phyloP scores from a whole-genome alignment of 2,113 vertebrate genomes.

The Alethe diademata region DNA sequence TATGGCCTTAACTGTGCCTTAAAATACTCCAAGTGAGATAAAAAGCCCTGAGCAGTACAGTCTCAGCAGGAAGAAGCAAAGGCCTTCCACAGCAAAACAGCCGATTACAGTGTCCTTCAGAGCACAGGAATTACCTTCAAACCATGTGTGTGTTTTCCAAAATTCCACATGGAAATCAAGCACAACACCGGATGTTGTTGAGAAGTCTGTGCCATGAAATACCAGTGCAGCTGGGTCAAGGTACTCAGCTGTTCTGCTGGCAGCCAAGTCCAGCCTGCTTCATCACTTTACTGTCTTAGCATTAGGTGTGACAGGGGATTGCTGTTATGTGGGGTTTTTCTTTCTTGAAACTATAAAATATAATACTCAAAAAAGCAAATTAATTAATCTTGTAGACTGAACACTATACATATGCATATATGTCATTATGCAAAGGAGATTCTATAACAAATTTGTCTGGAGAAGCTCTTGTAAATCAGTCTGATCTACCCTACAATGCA shows the following conservation, averaged over 20 bases:
- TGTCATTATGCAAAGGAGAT: not conserved
- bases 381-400: not conserved
- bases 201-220: not conserved
- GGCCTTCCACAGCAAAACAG: not conserved
- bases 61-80: not conserved
- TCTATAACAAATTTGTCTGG: not conserved
- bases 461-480: not conserved
- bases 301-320: not conserved
- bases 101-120: not conserved
- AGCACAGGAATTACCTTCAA: not conserved
- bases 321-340: not conserved
- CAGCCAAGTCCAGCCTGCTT: not conserved
- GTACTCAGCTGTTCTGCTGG: not conserved
- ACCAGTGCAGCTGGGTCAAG: not conserved
- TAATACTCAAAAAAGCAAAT: not conserved
- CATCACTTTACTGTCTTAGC: not conserved
- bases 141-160: not conserved
- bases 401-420: not conserved
- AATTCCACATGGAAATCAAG: not conserved
- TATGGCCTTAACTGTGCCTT: not conserved
- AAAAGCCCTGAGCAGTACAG: not conserved
- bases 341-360: not conserved
- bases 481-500: not conserved
- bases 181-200: not conserved
- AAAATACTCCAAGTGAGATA: not conserved